Evolutionary conservation across 2,113 vertebrate species (phyloP).

Genomic region (Bettongia penicillata): DNA sequence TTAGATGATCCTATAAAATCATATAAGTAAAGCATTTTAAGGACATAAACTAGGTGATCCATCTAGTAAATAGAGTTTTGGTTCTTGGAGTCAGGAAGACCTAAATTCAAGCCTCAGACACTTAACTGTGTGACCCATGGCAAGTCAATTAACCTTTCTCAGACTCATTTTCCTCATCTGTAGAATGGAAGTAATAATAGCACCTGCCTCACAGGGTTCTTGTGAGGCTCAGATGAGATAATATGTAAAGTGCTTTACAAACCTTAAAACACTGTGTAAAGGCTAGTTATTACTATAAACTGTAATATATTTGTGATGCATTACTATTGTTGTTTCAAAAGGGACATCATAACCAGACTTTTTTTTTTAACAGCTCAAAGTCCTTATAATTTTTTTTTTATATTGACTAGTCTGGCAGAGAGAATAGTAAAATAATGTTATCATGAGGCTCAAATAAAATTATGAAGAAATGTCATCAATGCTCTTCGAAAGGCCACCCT

Average conservation of each 20-base stretch:
- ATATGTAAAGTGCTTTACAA: neutral
- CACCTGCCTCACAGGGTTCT: neutral
- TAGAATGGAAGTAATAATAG: neutral
- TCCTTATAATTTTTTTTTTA: neutral
- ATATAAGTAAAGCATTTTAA: neutral
- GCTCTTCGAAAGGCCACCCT: neutral
- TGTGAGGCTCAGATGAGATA: neutral
- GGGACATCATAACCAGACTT: neutral
- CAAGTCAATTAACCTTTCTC: neutral
- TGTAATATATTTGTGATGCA: neutral
- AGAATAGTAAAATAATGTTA: neutral
- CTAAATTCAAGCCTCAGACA: neutral
- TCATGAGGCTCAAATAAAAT: neutral
- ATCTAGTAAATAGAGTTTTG: neutral
- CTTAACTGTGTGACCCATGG: neutral
- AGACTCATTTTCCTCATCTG: neutral
- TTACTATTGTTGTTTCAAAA: conserved; percentile 11
- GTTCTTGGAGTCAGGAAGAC: neutral
- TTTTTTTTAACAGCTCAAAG: conserved; percentile 11
- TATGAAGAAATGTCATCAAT: neutral
- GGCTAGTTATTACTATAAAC: neutral
- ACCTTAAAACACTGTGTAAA: neutral
- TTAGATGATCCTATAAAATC: neutral
- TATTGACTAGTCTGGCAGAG: neutral
- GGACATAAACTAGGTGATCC: neutral